Conservation (phyloP, 2,888 invertebrate species). For the Ypsolopha sequella region DNA sequence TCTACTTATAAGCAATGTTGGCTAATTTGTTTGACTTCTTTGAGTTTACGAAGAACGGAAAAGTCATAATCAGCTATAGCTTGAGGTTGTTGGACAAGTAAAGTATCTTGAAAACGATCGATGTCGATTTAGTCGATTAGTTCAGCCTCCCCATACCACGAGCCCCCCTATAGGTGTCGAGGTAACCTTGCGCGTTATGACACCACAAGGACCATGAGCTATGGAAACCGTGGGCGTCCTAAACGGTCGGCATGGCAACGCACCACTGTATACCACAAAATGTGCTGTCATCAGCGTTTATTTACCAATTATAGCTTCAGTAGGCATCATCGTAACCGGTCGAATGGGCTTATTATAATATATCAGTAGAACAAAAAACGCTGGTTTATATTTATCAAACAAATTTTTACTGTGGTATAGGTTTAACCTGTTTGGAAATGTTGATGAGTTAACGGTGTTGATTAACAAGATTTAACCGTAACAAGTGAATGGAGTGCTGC, state of each 20-base stretch:
- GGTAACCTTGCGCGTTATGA: constrained; percentile 35
- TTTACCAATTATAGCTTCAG: constrained; percentile 40
- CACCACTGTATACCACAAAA: constrained; percentile 15
- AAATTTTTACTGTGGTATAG: too few species aligned
- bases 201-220: constrained; percentile 21
- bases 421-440: not conserved
- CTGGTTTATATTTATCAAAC: too few species aligned
- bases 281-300: constrained; percentile 31
- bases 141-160: constrained; percentile 24
- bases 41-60: not conserved
- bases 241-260: constrained; percentile 40
- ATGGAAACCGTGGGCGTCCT: constrained; percentile 39
- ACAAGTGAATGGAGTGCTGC: not conserved
- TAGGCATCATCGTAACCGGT: constrained; percentile 20
- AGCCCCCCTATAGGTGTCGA: constrained; percentile 9
- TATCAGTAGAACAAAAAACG: too few species aligned
- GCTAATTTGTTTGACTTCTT: not conserved
- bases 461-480: constrained; percentile 12
- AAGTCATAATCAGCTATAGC: not conserved
- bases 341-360: too few species aligned
- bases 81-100: not conserved
- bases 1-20: not conserved
- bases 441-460: constrained; percentile 10
- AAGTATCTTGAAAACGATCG: not conserved
- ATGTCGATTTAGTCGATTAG: constrained; percentile 12